Base-by-base conservation (phyloP, 2,888 invertebrate genomes). In the Prostheceraeus crozeri region DNA sequence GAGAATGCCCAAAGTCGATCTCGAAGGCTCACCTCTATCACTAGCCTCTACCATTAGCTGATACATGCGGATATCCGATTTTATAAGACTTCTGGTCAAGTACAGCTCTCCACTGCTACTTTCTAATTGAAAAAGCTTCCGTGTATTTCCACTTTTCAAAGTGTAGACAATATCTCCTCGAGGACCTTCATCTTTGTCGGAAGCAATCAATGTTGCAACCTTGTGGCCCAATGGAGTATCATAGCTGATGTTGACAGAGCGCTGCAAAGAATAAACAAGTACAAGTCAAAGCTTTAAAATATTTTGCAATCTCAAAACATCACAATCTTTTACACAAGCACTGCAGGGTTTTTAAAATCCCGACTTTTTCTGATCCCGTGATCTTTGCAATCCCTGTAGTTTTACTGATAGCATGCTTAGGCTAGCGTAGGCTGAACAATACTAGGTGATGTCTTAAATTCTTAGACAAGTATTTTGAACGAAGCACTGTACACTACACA, bases 121-220 rank as follows among this genome's bases (percentile, higher is more conserved):
- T 25, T 48, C 48, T 6, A 48, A 19, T 30, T 48, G 48, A 21
- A 48, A 48, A 4, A 16, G 28, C 11, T 48, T 30, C 8, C 28
- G 28, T 14, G 25, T 30, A 21, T 48, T 48, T 4, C 48, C 48
- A 16, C 48, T 52, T 3, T 2, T 46, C n/a, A 55, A 23, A 33
- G 35, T 55, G 52, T 55, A 55, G 11, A 55, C 30, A 31, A 55
- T 16, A 11, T 23, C 11, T 10, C 30, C 55, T 14, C 45, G 16
- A 2, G 48, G 55, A 11, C 55, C 55, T 25, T 55, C 33, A 23
- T 55, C 55, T 19, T 11, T 33, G 21, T 55, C 55, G n/a, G 35
- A 40, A 4, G 55, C 45, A 2, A 25, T 31, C 11, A 55, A 14
- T 3, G 23, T 25, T 10, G 55, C 48, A 4, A 55, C 21, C 21